These are phyloP conservation scores for Scaptomyza reducta DNA, from an alignment of 2,888 invertebrate genomes.

Conservation along the genomic window DNA sequence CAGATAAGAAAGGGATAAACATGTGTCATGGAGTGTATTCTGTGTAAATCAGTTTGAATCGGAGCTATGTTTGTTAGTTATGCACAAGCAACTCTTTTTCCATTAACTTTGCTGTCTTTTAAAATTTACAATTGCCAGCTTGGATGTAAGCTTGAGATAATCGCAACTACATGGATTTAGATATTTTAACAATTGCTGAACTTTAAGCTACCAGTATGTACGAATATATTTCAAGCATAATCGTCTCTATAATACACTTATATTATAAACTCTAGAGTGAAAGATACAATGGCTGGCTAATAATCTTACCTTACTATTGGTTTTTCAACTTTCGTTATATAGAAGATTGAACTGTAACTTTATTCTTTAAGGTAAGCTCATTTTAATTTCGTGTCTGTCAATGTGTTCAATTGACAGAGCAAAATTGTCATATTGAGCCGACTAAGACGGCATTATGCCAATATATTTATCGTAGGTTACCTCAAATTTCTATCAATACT, in stretches of 20 bases:
- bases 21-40: conserved; percentile 7
- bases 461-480: neutral
- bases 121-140: neutral
- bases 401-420: neutral
- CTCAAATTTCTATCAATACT: conserved; percentile 30
- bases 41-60: conserved; percentile 16
- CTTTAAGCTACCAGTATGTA: neutral
- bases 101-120: neutral
- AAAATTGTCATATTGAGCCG: neutral
- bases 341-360: neutral
- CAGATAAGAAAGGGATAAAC: conserved; percentile 3
- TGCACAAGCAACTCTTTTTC: neutral
- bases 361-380: neutral
- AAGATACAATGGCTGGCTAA: too few relatives aligned
- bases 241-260: too few relatives aligned
- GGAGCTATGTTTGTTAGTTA: neutral
- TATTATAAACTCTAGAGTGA: too few relatives aligned
- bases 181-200: too few relatives aligned
- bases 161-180: neutral
- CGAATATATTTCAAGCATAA: too few relatives aligned
- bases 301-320: too few relatives aligned
- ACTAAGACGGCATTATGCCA: conserved; percentile 3
- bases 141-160: too few relatives aligned
- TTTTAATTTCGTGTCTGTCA: neutral
- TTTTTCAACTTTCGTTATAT: too few relatives aligned